Conservation (phyloP, 2,888 invertebrate genomes). For the Neuroscelio doddi region DNA sequence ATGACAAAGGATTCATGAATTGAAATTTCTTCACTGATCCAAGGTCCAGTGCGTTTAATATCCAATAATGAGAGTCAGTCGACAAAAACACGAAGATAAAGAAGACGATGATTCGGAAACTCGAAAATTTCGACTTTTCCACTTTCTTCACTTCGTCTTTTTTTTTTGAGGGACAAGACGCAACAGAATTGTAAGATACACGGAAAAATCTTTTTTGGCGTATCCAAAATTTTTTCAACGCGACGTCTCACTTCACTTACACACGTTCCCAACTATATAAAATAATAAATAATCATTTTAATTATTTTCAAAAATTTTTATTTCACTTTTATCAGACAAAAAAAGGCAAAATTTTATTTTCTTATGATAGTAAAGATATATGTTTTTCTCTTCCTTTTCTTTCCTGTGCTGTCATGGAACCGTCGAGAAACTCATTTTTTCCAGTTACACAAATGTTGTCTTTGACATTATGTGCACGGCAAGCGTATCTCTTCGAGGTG, state of each 20-base stretch:
- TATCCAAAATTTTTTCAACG: no score
- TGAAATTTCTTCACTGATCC: slow-evolving; percentile 27
- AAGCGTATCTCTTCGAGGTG: slow-evolving; percentile 23
- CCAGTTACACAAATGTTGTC: slow-evolving; percentile 53
- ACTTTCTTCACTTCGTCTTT: no score
- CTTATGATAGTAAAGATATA: slow-evolving; percentile 33
- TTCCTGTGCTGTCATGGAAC: slow-evolving; percentile 12
- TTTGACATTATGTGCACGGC: slow-evolving; percentile 33
- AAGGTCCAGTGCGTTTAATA: slow-evolving; percentile 26
- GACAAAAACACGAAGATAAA: not conserved
- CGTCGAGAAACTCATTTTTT: slow-evolving; percentile 54
- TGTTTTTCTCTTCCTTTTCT: slow-evolving; percentile 23
- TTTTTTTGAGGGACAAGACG: no score
- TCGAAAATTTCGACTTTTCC: slow-evolving; percentile 50
- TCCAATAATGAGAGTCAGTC: slow-evolving; percentile 29
- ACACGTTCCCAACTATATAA: not conserved
- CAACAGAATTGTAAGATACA: no score
- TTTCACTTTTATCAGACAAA: slow-evolving; percentile 7
- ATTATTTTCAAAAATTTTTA: slow-evolving; percentile 18
- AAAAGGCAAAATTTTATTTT: no score
- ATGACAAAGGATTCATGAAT: slow-evolving; percentile 43
- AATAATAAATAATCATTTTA: no score
- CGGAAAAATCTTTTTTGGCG: no score
- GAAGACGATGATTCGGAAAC: slow-evolving; percentile 38
- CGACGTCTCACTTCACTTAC: slow-evolving; percentile 34